A percentile compares a stretch with the other conserved stretches of the same genome.
Conservation (phyloP, 2,113 vertebrate species). For the Castor canadensis region DNA sequence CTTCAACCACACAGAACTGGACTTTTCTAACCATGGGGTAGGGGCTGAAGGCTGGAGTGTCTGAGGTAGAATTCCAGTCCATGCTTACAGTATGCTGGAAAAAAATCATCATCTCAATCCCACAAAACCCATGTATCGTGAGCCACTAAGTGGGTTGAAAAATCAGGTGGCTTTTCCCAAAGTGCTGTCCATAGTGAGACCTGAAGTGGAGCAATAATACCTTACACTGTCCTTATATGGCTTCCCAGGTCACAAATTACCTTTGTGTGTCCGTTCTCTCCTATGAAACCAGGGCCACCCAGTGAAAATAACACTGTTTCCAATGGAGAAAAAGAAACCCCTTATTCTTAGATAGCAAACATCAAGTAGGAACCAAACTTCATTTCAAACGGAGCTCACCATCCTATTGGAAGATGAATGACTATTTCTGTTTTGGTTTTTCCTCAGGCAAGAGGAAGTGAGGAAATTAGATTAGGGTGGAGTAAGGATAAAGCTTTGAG, state of each 20-base stretch:
- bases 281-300: neutral
- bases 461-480: slow-evolving; percentile 40
- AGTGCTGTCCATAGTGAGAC: neutral
- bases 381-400: neutral
- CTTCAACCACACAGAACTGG: neutral
- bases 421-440: slow-evolving; percentile 54
- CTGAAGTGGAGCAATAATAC: neutral
- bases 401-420: neutral
- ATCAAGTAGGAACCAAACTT: neutral
- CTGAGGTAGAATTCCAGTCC: neutral
- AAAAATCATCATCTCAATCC: neutral
- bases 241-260: slow-evolving; percentile 3
- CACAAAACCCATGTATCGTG: neutral
- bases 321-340: neutral
- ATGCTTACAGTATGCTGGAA: neutral
- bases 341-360: neutral
- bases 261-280: neutral
- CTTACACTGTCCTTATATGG: neutral
- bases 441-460: slow-evolving; percentile 21
- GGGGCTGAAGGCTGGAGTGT: neutral
- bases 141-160: neutral
- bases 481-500: neutral
- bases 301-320: neutral
- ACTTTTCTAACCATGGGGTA: neutral
- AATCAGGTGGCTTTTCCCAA: neutral